Percentiles rank a stretch among this genome's conserved stretches.
Evolutionary conservation across 2,888 invertebrate species (phyloP).

Genomic region (Encarsia formosa): DNA sequence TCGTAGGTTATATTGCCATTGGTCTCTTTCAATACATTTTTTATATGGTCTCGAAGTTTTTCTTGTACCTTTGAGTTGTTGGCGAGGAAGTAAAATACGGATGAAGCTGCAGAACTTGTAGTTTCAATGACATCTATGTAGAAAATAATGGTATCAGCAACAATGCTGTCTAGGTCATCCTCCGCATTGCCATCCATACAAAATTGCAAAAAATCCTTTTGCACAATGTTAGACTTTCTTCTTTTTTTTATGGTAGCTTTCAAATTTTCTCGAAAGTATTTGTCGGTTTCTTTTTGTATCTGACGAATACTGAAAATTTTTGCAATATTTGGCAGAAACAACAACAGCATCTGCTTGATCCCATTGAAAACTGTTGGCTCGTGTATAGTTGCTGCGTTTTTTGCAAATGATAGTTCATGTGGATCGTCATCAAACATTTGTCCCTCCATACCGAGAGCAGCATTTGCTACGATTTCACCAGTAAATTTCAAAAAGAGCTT

Average conservation of each 20-base stretch:
- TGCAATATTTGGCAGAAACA: constrained; percentile 28
- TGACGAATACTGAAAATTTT: constrained; percentile 21
- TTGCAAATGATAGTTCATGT: constrained; percentile 14
- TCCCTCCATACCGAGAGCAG: constrained; percentile 37
- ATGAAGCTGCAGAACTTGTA: constrained; percentile 52
- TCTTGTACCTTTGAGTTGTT: constrained; percentile 50
- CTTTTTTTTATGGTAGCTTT: constrained; percentile 32
- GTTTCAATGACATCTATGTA: constrained; percentile 57
- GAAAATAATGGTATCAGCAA: constrained; percentile 51
- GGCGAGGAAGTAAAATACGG: constrained; percentile 52
- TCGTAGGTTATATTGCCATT: constrained; percentile 48
- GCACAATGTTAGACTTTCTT: constrained; percentile 32
- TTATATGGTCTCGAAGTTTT: constrained; percentile 51
- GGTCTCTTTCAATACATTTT: constrained; percentile 35
- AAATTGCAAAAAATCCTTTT: constrained; percentile 53
- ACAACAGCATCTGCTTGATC: constrained; percentile 16
- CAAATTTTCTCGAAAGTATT: constrained; percentile 34
- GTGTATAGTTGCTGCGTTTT: constrained; percentile 25
- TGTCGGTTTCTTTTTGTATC: constrained; percentile 28
- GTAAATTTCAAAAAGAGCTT: constrained; percentile 32
- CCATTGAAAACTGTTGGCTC: constrained; percentile 27
- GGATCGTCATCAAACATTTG: constrained; percentile 32
- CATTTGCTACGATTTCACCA: constrained; percentile 34
- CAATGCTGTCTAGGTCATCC: not conserved
- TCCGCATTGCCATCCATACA: constrained; percentile 38